Conservation (phyloP, 2,113 vertebrate genomes). For the Gymnobelideus leadbeateri region DNA sequence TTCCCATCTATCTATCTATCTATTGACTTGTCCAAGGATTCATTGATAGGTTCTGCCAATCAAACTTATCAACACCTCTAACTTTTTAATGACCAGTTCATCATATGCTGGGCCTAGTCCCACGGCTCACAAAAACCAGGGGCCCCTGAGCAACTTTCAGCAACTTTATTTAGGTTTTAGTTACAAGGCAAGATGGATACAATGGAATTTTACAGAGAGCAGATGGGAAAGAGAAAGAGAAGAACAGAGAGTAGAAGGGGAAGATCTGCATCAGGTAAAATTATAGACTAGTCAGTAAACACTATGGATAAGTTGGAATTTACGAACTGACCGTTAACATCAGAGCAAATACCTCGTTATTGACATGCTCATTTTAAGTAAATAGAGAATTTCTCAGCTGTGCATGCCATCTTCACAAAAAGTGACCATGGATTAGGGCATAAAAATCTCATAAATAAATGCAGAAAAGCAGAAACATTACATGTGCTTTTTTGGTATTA, state of each 20-base stretch:
- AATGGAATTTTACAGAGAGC: not conserved
- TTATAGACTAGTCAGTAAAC: not conserved
- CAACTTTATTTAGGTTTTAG: not conserved
- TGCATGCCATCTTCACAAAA: not conserved
- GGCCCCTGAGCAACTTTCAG: not conserved
- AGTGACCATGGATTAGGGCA: not conserved
- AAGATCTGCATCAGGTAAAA: not conserved
- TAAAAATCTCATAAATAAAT: not conserved
- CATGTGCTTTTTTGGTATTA: not conserved
- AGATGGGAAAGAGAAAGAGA: not conserved
- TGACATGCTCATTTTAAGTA: not conserved
- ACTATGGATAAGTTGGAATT: not conserved
- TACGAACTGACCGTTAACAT: not conserved
- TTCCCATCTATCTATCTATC: not conserved
- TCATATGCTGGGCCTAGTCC: not conserved
- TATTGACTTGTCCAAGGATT: not conserved
- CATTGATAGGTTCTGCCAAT: not conserved
- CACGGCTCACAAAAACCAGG: not conserved
- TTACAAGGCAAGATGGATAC: not conserved
- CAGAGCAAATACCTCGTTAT: not conserved
- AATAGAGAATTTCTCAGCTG: not conserved
- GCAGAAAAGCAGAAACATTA: not conserved
- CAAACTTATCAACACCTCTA: not conserved
- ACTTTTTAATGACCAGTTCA: not conserved
- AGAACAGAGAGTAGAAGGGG: not conserved